Evolutionary conservation across 2,113 vertebrate species (phyloP), one percentile per base, ranked within the genome.

Genomic region (Halichoerus grypus): DNA sequence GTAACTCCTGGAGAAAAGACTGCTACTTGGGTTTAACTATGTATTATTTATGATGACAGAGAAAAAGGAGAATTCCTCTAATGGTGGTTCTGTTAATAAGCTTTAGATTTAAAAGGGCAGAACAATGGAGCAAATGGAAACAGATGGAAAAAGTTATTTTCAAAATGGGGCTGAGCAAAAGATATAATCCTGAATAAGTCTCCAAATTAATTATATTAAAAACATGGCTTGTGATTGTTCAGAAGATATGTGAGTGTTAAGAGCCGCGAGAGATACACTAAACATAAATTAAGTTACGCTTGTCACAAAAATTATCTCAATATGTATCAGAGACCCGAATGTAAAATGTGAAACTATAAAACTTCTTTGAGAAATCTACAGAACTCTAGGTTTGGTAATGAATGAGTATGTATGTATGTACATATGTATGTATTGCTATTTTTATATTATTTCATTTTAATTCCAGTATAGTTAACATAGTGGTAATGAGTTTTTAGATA

Each of bases 271-370:
- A 96, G 42, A 83, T 46, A 92, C 22, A 82, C 28, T 46, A 65
- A 92, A 91, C 9, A 59, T 46, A 97, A 93, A 81, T 79, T 72
- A 85, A 16, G 49, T 81, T 91, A 77, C 0, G 49, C 5, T 55
- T 95, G 67, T 90, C 46, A 93, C n/a, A 95, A 71, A 96, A 86
- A 69, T 74, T 80, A 94, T 77, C 31, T 91, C 77, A 95, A 87
- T 89, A 86, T 53, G 46, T 16, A 92, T 72, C 14, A 96, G 2
- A 96, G n/a, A 74, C 4, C n/a, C 33, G 84, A 77, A 95, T 57
- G 28, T 57, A 92, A 89, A 96, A 88, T 36, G 8, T 9, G 53
- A 95, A 95, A 79, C 33, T 49, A 46, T 21, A 77, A 67, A 92
- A 91, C 22, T 46, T 82, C 3, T 22, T 76, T 59, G 76, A 94